Evolutionary conservation across 2,113 vertebrate genomes (phyloP), one percentile per base, ranked within the genome.

Genomic region (Brachyhypopomus occidentalis): DNA sequence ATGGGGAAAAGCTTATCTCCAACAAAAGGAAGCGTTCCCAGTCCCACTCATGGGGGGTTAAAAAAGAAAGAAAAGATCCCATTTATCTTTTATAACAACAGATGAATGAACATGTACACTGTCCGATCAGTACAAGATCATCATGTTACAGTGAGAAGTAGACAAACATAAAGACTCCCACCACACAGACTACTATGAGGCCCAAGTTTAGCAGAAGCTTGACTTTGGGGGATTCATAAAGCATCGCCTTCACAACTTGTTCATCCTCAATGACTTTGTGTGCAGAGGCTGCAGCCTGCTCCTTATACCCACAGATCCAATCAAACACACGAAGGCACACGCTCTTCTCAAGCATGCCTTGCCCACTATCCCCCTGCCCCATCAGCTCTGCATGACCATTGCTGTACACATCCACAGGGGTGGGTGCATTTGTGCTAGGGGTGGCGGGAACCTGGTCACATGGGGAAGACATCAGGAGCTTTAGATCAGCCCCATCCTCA

Each of bases 81-180:
- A 91, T 91, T 92, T 92, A 82, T 48, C 83, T 52, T 72, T 69
- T 76, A 84, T 83, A 74, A 84, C 74, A 88, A 85, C n/a, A n/a
- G n/a, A n/a, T n/a, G n/a, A 88, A 79, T 72, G 76, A 79, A 84
- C 80, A 82, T 83, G 41, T 48, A 48, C 23, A 72, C 27, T 58
- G 67, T 45, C 25, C 45, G 5, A 14, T 59, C 38, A 58, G 19
- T 16, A 22, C 38, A 23, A 78, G 16, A 78, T 48, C 75, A 75
- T 3, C 73, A 75, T 41, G 69, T 89, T 95, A 98, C 87, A 99
- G 89, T 84, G 97, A 98, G 85, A 99, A 99, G 94, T 97, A 98
- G 87, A 98, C 93, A 92, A 98, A 98, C 96, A 99, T 95, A 90
- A 98, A 96, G 89, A 99, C 90, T 77, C 96, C 97, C 90, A 98